These are phyloP conservation scores for Ashinkailepas kermadecensis DNA, from an alignment of 2,888 invertebrate species.

Conservation along the genomic window DNA sequence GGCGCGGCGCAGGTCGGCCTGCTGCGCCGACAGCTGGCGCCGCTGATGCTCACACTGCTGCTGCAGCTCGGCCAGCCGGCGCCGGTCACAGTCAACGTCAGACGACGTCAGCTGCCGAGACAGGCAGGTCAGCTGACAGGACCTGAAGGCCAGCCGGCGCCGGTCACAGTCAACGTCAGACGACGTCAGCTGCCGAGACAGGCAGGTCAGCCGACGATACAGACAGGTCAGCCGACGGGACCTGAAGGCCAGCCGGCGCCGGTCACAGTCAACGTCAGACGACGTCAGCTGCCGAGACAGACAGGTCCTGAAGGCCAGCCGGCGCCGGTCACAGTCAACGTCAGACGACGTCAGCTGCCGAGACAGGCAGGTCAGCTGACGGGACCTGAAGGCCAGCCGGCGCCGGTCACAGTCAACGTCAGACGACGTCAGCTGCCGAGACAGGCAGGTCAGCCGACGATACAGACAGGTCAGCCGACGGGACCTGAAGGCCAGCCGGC, in stretches of 20 bases:
- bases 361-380: neutral
- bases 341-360: neutral
- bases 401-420: slow-evolving; percentile 13
- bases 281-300: neutral
- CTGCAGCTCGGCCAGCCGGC: neutral
- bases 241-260: no score
- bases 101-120: neutral
- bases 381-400: neutral
- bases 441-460: neutral
- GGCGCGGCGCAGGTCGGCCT: slow-evolving; percentile 4
- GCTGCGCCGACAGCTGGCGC: neutral
- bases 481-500: no score
- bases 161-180: slow-evolving; percentile 12
- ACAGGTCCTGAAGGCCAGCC: neutral
- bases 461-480: no score
- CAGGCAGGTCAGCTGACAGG: neutral
- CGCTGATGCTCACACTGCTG: slow-evolving; percentile 4
- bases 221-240: no score
- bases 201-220: neutral
- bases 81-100: slow-evolving; percentile 15
- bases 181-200: neutral
- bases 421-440: neutral
- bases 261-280: slow-evolving; percentile 15
- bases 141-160: neutral
- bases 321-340: slow-evolving; percentile 15